Base-by-base conservation (phyloP, 2,113 vertebrate genomes). In the Mustela lutreola region DNA sequence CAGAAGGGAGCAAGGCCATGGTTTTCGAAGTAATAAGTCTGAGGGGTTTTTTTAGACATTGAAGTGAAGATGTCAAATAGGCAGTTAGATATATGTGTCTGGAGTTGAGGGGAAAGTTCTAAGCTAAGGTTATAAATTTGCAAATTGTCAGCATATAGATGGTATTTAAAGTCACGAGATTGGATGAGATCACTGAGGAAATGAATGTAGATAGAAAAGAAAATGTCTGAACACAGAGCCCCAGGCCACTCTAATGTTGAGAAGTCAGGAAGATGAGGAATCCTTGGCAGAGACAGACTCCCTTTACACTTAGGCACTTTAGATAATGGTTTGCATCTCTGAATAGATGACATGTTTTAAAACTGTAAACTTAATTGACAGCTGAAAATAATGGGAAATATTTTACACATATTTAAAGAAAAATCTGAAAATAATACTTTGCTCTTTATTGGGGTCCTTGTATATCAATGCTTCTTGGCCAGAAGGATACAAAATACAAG, bases 191-290 rank as follows among this genome's bases (percentile, higher is more conserved):
- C 80, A 88, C 58, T 85, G 75, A 94, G n/a, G 48, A 86, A 45
- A 48, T 91, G 60, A 89, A 93, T 31, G 42, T 31, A 84, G 70
- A 85, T 15, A 93, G 33, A 48, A 67, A 89, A 85, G 78, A 91
- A 88, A 95, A 81, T 60, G 26, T 65, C 26, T 84, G 92, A 97
- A 89, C n/a, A 84, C 31, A 76, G 90, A 97, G 60, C 22, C 50
- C 14, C 48, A 19, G 22, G 7, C 18, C 39, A 80, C 4, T 65
- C 9, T 31, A 42, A 36, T 28, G 12, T 63, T 88, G 48, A 73
- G 18, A 81, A 94, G 24, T 91, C 80, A 91, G 71, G 48, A 50
- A 76, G 50, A 67, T 79, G 82, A 39, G 45, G 28, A 89, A 83
- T 67, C 85, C 70, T 65, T 16, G 24, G 53, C 60, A 53, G 65